A percentile compares a stretch with the other conserved stretches of the same genome.
These are phyloP conservation scores for Macquaria ambigua DNA, from an alignment of 2,113 vertebrate genomes.

Conservation along the genomic window DNA sequence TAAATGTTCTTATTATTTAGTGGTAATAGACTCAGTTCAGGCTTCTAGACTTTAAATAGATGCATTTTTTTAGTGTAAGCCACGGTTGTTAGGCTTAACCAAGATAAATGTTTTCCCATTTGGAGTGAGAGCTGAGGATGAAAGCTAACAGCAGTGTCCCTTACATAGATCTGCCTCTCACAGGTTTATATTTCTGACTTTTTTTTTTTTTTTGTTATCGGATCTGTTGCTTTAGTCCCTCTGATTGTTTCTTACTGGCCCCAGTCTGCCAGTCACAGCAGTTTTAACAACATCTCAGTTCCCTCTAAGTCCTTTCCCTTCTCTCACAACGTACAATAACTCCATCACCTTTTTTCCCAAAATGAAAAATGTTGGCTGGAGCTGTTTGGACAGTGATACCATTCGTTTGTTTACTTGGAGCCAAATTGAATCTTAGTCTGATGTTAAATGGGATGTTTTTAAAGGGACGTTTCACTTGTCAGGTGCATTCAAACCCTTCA, in stretches of 20 bases:
- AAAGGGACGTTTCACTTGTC: conserved; percentile 44
- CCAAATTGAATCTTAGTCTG: conserved; percentile 37
- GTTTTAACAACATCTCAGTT: conserved; percentile 29
- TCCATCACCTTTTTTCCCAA: not conserved
- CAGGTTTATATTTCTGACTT: conserved; percentile 51
- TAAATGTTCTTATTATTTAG: conserved; percentile 71
- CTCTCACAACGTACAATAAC: not conserved
- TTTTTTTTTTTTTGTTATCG: conserved; percentile 22
- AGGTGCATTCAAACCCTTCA: conserved; percentile 24
- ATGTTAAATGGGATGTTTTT: conserved; percentile 32
- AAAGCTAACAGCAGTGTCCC: conserved; percentile 51
- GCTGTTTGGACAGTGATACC: conserved; percentile 17
- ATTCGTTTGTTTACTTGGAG: conserved; percentile 24
- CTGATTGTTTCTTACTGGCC: conserved; percentile 20
- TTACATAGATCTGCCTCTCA: conserved; percentile 44
- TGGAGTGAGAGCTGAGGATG: conserved; percentile 47
- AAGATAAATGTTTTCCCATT: conserved; percentile 53
- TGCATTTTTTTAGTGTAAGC: conserved; percentile 59
- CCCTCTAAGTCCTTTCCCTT: not conserved
- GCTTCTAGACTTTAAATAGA: conserved; percentile 74
- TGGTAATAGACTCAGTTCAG: conserved; percentile 70
- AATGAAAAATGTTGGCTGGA: conserved; percentile 8
- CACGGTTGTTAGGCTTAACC: conserved; percentile 57
- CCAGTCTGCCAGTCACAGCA: conserved; percentile 28
- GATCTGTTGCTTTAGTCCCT: conserved; percentile 37